These are phyloP conservation scores for Bombus consobrinus DNA, from an alignment of 1,140 invertebrate genomes.

Conservation along the genomic window DNA sequence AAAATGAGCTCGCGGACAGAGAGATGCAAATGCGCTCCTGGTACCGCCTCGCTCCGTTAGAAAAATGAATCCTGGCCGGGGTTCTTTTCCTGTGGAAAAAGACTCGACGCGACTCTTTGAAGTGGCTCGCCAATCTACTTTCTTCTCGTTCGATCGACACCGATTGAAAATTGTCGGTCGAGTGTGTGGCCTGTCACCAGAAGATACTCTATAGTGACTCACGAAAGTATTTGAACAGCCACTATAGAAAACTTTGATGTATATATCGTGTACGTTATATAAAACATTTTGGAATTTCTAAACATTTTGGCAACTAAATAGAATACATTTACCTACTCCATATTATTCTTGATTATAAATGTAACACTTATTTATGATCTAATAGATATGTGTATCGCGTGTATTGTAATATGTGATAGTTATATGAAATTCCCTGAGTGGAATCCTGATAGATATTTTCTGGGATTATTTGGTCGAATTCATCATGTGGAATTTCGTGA, in stretches of 20 bases:
- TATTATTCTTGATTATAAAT: too few species aligned
- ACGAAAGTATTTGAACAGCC: background rate
- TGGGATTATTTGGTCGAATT: background rate
- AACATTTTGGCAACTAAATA: too few species aligned
- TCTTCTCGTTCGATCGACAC: background rate
- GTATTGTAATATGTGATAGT: too few species aligned
- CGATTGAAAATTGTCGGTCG: background rate
- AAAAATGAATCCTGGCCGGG: conserved; percentile 42
- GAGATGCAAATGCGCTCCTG: conserved; percentile 47
- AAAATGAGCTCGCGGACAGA: conserved; percentile 61
- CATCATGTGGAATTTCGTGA: background rate
- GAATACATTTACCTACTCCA: too few species aligned
- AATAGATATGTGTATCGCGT: too few species aligned
- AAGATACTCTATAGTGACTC: background rate
- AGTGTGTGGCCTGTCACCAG: background rate
- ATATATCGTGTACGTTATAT: too few species aligned
- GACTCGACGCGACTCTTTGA: conserved; percentile 16
- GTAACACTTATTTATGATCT: too few species aligned
- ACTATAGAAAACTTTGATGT: too few species aligned
- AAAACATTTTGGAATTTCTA: too few species aligned
- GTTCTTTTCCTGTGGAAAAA: background rate
- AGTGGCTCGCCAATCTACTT: background rate
- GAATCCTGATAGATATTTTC: too few species aligned
- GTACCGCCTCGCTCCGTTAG: conserved; percentile 4
- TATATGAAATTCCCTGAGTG: too few species aligned